Conservation (phyloP, 2,888 invertebrate genomes). For the Aelia acuminata region DNA sequence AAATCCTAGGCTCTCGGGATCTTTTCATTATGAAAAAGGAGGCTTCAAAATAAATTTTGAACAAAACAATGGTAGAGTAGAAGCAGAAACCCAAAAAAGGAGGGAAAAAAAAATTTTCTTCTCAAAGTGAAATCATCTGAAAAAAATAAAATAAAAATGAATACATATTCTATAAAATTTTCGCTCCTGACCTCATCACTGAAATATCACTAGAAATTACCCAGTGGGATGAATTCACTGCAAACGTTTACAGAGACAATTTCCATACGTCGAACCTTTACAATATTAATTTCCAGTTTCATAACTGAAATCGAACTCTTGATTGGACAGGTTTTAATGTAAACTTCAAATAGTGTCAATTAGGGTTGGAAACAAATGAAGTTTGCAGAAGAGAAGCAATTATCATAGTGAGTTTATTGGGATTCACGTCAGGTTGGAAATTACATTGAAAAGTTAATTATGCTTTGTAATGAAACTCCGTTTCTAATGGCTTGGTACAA, state of each 20-base stretch:
- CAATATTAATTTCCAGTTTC: not conserved
- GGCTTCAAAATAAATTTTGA: too few species aligned
- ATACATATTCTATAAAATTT: too few species aligned
- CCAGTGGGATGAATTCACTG: not conserved
- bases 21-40: too few species aligned
- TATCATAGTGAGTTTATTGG: not conserved
- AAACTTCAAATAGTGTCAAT: not conserved
- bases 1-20: too few species aligned
- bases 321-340: constrained; percentile 21
- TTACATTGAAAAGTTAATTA: constrained; percentile 27
- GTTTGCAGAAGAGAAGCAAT: not conserved
- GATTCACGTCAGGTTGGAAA: constrained; percentile 15
- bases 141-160: too few species aligned
- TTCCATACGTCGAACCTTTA: not conserved
- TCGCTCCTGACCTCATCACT: too few species aligned
- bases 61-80: too few species aligned
- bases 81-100: too few species aligned
- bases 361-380: not conserved
- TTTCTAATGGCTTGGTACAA: constrained; percentile 31
- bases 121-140: too few species aligned
- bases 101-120: too few species aligned
- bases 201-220: too few species aligned
- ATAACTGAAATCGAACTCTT: not conserved
- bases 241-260: not conserved
- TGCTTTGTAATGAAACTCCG: constrained; percentile 21